Evolutionary conservation across 2,113 vertebrate species (phyloP), one percentile per base, ranked within the genome.

Genomic region (Arizona elegans): DNA sequence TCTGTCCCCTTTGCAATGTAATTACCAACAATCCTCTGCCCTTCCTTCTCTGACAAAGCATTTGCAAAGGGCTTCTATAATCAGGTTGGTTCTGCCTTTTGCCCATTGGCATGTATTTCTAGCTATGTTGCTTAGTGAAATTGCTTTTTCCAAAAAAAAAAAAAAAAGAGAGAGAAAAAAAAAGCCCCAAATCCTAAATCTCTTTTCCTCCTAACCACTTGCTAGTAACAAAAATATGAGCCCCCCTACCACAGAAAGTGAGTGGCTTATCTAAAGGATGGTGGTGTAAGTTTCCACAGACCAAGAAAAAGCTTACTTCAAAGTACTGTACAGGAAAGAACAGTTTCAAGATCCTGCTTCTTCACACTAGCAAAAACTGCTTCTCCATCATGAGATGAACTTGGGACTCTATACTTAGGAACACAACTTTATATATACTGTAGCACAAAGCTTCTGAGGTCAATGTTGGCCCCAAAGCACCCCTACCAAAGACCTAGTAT

Each of bases 401-500:
- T 3, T 75, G 52, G 33, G 8, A 53, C 43, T 86, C 56, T 87
- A 23, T 65, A 33, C 75, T 13, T 85, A 29, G 52, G 19, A 21
- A 21, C 56, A 54, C 56, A 53, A 17, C 43, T 56, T 81, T 58
- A 85, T 85, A 54, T 54, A n/a, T 86, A 81, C 56, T 62, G 75
- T 87, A 65, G 50, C 56, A 29, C 56, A 65, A 47, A 43, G n/a
- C 89, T 50, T 50, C 50, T 93, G 75, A 81, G 47, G 89, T 85
- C 86, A 56, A n/a, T 54, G 59, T 43, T 90, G 75, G 47, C 55
- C 88, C 47, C 55, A 53, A 50, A 90, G 43, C 88, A 65, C 43
- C 13, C 47, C 81, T 93, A 70, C 92, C 92, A 90, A 93, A 93
- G 89, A 93, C 47, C 53, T 86, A 33, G 38, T 93, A 86, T 90